These are phyloP conservation scores for Strix uralensis DNA, from an alignment of 2,113 vertebrate species.

Conservation along the genomic window DNA sequence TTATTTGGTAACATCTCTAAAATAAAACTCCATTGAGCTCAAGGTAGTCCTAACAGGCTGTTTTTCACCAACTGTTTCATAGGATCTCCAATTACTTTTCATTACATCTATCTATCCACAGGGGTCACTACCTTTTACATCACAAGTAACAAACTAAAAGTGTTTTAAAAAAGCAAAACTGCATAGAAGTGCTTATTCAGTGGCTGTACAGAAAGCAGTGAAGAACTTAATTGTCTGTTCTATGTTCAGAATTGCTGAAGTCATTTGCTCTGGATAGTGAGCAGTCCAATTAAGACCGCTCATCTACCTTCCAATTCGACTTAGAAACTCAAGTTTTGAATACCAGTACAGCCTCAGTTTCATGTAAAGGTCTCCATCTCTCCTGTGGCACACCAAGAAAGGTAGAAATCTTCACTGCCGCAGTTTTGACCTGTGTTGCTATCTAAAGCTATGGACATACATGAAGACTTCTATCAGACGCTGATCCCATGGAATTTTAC, in stretches of 20 bases:
- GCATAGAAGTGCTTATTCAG: background rate
- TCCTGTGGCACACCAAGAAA: background rate
- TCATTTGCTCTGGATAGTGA: fast-evolving
- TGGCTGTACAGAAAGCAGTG: background rate
- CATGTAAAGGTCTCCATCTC: background rate
- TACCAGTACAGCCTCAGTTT: background rate
- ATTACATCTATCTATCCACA: background rate
- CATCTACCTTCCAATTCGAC: background rate
- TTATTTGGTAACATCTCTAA: background rate
- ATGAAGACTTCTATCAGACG: background rate
- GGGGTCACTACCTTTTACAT: background rate
- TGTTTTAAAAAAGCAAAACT: background rate
- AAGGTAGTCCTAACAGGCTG: background rate
- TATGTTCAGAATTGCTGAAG: background rate
- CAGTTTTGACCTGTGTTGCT: background rate
- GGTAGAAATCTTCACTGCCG: background rate
- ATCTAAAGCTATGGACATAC: background rate
- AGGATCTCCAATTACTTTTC: background rate
- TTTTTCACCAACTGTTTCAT: background rate
- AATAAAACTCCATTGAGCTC: background rate
- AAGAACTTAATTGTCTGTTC: background rate
- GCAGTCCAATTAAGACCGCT: background rate
- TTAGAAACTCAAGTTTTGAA: background rate
- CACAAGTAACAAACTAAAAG: background rate
- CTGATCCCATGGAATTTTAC: background rate